These are phyloP conservation scores for Macrochelys suwanniensis DNA, from an alignment of 2,797 vertebrate genomes.

Conservation along the genomic window DNA sequence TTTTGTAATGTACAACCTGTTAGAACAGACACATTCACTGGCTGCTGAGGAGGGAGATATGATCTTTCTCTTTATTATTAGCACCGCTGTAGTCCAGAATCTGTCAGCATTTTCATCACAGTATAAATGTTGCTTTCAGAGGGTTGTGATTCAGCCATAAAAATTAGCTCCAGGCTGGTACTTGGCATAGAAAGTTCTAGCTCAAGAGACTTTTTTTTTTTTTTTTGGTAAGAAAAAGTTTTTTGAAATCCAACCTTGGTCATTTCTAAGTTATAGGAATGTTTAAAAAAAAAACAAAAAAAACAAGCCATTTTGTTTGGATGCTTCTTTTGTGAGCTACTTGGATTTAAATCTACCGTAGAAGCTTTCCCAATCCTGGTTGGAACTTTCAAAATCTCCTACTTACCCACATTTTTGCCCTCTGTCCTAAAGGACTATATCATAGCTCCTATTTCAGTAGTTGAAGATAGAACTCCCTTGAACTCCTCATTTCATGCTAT, in stretches of 20 bases:
- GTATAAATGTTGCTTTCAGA: constrained; percentile 52
- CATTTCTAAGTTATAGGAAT: not conserved
- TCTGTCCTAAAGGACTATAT: not conserved
- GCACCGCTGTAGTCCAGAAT: constrained; percentile 6
- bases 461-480: not conserved
- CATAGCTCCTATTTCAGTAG: not conserved
- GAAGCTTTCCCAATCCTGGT: not conserved
- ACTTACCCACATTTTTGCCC: not conserved
- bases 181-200: constrained; percentile 45
- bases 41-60: not conserved
- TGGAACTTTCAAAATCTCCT: not conserved
- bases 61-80: constrained; percentile 46
- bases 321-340: not conserved
- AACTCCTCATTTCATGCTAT: not conserved
- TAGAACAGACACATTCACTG: constrained; percentile 40
- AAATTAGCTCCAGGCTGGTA: constrained; percentile 43
- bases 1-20: constrained; percentile 40
- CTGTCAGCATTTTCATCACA: constrained; percentile 52
- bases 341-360: not conserved
- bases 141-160: constrained; percentile 24
- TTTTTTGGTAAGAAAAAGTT: not conserved
- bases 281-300: not conserved
- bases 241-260: not conserved
- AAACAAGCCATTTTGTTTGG: not conserved
- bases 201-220: constrained; percentile 36